Evolutionary conservation across 2,797 vertebrate species (phyloP), one percentile per base, ranked within the genome.

Genomic region (Leptatherina wallacei): DNA sequence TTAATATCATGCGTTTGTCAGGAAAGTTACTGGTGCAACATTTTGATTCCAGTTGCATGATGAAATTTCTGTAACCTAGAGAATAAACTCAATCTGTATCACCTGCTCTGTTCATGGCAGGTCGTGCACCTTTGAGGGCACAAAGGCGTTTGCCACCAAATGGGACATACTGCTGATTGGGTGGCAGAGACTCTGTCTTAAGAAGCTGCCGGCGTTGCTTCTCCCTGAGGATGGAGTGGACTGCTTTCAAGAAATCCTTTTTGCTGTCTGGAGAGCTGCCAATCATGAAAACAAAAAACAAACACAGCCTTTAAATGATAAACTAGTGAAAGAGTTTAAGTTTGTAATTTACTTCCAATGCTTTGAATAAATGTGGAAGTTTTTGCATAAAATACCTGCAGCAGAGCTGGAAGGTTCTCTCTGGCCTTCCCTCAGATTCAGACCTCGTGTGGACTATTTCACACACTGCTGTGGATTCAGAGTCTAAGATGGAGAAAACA

Each of bases 131-230:
- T 85, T 99, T 99, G 57, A 99, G 95, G n/a, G 97, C 97, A 78
- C 95, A 96, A 38, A 99, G 93, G 49, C 98, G 95, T 84, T 98
- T 98, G n/a, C 98, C 98, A 85, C 98, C 97, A 58, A 99, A 99
- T 6, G 98, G 98, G 71, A 98, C 94, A 57, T 99, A 99, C 88
- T 98, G 97, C 94, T 97, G 97, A 82, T 95, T 96, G 11, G 91
- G 94, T 14, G 97, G 97, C 78, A 98, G 93, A 73, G 96, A 97
- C 77, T 99, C 97, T 0, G 96, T 98, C 92, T 99, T 97, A 11
- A 99, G 95, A 32, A 99, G 94, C 84, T 97, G 97, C 0, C 97
- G 93, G 13, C 98, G 93, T 83, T 98, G 98, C 84, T 98, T 99
- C 62, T 99, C 97, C 13, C 98, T 93, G 54, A 99, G 93, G 85